Conservation (phyloP, 2,113 vertebrate genomes). For the Sitta europaea region DNA sequence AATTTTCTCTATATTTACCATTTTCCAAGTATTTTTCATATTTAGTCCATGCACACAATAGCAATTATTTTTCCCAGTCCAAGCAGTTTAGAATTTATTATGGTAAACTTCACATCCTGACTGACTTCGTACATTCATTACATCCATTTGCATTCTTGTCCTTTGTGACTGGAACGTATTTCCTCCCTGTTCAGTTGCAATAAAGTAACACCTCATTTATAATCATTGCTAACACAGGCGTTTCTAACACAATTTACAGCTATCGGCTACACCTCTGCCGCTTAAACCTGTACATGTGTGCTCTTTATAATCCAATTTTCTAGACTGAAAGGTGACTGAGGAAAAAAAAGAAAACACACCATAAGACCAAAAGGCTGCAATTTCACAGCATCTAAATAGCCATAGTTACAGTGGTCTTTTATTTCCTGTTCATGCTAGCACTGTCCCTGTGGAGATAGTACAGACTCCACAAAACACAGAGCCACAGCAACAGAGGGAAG, state of each 20-base stretch:
- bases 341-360: not conserved
- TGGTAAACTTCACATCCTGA: not conserved
- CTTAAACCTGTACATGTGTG: not conserved
- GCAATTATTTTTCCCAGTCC: not conserved
- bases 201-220: not conserved
- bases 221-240: not conserved
- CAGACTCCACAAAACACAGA: not conserved
- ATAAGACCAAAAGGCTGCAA: not conserved
- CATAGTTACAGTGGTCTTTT: not conserved
- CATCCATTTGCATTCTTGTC: not conserved
- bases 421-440: not conserved
- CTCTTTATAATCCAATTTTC: not conserved
- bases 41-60: not conserved
- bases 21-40: not conserved
- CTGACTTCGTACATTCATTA: not conserved
- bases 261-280: not conserved
- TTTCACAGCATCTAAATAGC: not conserved
- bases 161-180: not conserved
- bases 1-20: not conserved
- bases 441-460: not conserved
- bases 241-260: not conserved
- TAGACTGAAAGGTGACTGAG: accelerated
- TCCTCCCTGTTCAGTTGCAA: not conserved
- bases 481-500: not conserved
- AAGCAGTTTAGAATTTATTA: not conserved